Percentiles rank a stretch among this genome's conserved stretches.
phyloP scores from a whole-genome alignment of 2,113 vertebrate genomes.

The Mellivora capensis region DNA sequence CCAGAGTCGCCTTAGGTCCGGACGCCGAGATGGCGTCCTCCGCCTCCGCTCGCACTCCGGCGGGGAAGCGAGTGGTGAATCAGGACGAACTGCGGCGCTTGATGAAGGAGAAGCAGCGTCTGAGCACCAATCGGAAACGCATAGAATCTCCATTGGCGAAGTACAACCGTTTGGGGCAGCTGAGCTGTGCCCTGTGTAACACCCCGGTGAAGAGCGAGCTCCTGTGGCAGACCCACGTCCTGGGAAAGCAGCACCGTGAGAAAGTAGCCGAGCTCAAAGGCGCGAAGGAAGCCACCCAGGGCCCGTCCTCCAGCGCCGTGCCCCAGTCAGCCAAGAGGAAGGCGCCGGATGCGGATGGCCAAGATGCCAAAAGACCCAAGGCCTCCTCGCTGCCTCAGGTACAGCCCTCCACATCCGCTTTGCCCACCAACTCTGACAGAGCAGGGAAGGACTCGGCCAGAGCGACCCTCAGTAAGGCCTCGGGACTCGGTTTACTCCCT shows the following conservation, averaged over 20 bases:
- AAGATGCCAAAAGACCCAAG: slow-evolving; percentile 83
- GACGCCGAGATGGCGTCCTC: slow-evolving; percentile 72
- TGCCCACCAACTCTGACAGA: slow-evolving; percentile 82
- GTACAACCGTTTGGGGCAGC: slow-evolving; percentile 92
- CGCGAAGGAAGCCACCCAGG: slow-evolving; percentile 69
- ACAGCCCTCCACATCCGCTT: slow-evolving; percentile 69
- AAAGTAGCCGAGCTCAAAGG: slow-evolving; percentile 88
- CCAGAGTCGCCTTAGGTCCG: rapidly evolving
- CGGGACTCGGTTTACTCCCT: slow-evolving; percentile 83
- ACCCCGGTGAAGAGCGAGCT: slow-evolving; percentile 90
- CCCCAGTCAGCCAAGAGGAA: slow-evolving; percentile 85
- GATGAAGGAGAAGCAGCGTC: slow-evolving; percentile 93
- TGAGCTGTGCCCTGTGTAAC: slow-evolving; percentile 91
- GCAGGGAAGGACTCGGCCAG: slow-evolving; percentile 33
- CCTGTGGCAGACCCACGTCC: slow-evolving; percentile 93
- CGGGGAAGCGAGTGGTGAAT: slow-evolving; percentile 87
- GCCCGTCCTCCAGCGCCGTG: not conserved
- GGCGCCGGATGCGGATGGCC: slow-evolving; percentile 74
- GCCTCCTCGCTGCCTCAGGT: not conserved
- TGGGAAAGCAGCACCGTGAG: slow-evolving; percentile 94
- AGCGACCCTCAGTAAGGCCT: slow-evolving; percentile 49
- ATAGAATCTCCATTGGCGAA: slow-evolving; percentile 92
- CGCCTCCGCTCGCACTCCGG: not conserved
- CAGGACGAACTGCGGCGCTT: slow-evolving; percentile 94
- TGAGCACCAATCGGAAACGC: slow-evolving; percentile 85